Evolutionary conservation across 2,888 invertebrate species (phyloP).

Genomic region (Acronicta psi): DNA sequence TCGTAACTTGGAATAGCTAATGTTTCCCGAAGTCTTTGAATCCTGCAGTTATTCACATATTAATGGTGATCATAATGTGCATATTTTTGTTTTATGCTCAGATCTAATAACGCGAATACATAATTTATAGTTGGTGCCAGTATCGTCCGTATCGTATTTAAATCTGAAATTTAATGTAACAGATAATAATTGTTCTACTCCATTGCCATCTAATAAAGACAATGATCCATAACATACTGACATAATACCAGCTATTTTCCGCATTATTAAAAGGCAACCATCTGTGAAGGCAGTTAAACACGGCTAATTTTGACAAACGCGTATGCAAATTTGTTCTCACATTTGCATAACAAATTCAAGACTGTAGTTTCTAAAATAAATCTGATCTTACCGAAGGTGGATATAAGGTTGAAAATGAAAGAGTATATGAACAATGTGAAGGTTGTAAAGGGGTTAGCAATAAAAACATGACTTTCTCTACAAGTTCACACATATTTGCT

Average conservation of each 20-base stretch:
- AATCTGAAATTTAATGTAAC: neutral
- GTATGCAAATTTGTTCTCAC: conserved; percentile 31
- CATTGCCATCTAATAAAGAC: neutral
- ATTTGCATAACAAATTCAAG: conserved; percentile 42
- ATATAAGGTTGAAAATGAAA: conserved; percentile 29
- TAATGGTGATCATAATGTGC: conserved; percentile 1
- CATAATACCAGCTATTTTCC: conserved; percentile 23
- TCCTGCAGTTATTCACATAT: neutral
- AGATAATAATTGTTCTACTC: neutral
- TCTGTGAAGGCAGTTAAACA: conserved; percentile 15
- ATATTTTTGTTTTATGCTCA: conserved; percentile 16
- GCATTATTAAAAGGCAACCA: conserved; percentile 22
- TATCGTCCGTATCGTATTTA: neutral
- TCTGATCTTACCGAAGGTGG: conserved; percentile 16
- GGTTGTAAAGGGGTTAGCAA: conserved; percentile 44
- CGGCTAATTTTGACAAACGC: conserved; percentile 20
- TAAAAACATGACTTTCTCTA: conserved; percentile 68
- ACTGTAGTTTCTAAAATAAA: conserved; percentile 2
- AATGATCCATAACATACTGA: conserved; percentile 20
- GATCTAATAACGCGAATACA: too few species aligned
- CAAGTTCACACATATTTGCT: conserved; percentile 77
- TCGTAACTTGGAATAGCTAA: neutral
- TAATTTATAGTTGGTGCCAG: too few species aligned
- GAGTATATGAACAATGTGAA: conserved; percentile 4
- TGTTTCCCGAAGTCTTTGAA: conserved; percentile 5